phyloP scores from a whole-genome alignment of 2,797 vertebrate genomes.

The Mormyrus hasselquistii region DNA sequence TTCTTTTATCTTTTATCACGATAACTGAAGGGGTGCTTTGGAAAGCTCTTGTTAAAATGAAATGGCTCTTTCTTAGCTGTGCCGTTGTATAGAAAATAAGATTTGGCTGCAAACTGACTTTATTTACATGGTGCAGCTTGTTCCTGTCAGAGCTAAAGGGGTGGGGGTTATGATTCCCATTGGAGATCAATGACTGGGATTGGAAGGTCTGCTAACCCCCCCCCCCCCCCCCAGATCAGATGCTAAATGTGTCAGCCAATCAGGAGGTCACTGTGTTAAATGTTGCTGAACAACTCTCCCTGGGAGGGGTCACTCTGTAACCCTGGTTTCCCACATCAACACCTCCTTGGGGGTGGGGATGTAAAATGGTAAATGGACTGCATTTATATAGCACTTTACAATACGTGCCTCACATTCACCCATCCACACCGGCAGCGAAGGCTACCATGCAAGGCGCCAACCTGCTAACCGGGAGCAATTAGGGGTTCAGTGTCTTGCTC shows the following conservation, averaged over 20 bases:
- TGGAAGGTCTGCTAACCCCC: not conserved
- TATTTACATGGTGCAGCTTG: not conserved
- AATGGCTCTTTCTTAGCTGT: not conserved
- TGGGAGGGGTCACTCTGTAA: not conserved
- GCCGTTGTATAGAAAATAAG: not conserved
- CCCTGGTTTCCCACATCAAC: not conserved
- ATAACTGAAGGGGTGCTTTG: not conserved
- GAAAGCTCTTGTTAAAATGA: not conserved
- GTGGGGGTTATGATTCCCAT: not conserved
- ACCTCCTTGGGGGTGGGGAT: not conserved
- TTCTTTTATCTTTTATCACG: not conserved
- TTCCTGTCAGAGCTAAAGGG: not conserved
- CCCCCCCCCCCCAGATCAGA: not conserved
- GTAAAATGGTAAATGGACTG: not conserved
- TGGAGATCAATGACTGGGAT: not conserved
- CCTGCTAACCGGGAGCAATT: too few species aligned
- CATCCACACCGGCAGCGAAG: too few species aligned
- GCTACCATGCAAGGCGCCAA: too few species aligned
- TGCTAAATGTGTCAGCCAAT: not conserved
- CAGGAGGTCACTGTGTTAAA: not conserved
- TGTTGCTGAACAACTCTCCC: not conserved
- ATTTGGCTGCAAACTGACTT: not conserved
- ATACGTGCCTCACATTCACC: too few species aligned
- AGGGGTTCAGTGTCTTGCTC: too few species aligned
- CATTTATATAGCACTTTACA: too few species aligned